Conservation (phyloP, 2,113 vertebrate species). For the Cebidichthys violaceus region DNA sequence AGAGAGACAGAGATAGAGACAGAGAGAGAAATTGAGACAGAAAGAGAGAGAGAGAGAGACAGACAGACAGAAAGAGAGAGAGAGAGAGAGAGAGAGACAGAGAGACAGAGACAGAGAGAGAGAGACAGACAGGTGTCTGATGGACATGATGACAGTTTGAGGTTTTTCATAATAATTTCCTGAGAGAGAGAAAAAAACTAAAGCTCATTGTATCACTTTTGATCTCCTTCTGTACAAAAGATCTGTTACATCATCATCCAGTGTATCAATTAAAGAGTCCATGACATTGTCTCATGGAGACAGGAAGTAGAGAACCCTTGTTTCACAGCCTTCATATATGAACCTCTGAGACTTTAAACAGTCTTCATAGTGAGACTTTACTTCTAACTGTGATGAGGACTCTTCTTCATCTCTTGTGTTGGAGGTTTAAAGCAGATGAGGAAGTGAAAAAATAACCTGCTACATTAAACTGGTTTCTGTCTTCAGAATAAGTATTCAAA, state of each 20-base stretch:
- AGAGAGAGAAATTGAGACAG: background rate
- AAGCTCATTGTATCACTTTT: too few relatives aligned
- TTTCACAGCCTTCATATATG: too few relatives aligned
- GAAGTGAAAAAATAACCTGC: background rate
- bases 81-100: background rate
- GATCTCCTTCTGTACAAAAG: too few relatives aligned
- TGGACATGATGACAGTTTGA: background rate
- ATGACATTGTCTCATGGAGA: too few relatives aligned
- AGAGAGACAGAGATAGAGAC: conserved; percentile 23
- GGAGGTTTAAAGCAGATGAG: background rate
- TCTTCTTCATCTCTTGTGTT: background rate
- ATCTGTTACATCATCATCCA: too few relatives aligned
- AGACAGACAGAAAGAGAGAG: background rate
- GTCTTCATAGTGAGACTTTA: background rate
- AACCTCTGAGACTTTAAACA: too few relatives aligned
- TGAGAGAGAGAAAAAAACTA: too few relatives aligned
- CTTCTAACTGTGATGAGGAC: background rate
- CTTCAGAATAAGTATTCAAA: background rate
- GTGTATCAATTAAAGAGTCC: too few relatives aligned
- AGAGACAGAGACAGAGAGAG: too few relatives aligned
- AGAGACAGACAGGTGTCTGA: background rate
- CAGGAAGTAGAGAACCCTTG: too few relatives aligned
- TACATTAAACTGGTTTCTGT: background rate
- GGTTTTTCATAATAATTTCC: too few relatives aligned
- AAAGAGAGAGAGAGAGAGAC: background rate